phyloP scores from a whole-genome alignment of 2,888 invertebrate genomes.

The Embidobia sp. region DNA sequence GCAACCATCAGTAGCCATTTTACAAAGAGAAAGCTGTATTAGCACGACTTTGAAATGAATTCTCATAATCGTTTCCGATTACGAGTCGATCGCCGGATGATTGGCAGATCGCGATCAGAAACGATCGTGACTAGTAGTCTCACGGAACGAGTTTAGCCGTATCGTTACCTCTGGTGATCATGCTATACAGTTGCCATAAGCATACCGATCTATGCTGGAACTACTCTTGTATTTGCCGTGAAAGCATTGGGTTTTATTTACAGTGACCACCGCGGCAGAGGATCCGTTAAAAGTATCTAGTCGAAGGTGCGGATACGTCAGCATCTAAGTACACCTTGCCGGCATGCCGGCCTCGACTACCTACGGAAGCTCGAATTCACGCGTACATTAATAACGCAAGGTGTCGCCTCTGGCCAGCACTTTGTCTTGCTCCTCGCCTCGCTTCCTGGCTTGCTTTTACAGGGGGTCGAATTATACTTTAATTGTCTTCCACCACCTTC shows the following conservation, averaged over 20 bases:
- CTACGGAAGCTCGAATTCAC: conserved; percentile 79
- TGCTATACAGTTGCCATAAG: conserved; percentile 46
- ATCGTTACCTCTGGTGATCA: conserved; percentile 67
- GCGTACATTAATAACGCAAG: conserved; percentile 80
- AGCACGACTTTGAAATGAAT: conserved; percentile 30
- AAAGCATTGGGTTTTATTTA: neutral
- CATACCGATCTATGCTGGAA: conserved; percentile 40
- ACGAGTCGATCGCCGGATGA: conserved; percentile 37
- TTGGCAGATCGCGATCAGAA: conserved; percentile 48
- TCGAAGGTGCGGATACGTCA: no score
- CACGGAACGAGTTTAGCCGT: conserved; percentile 50
- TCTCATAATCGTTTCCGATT: conserved; percentile 31
- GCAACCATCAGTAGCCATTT: neutral
- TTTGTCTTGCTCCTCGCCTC: conserved; percentile 76
- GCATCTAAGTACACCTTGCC: conserved; percentile 51
- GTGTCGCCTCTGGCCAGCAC: conserved; percentile 81
- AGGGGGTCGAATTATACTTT: conserved; percentile 72
- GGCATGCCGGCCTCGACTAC: no score
- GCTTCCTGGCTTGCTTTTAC: conserved; percentile 68
- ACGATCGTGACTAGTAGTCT: conserved; percentile 64
- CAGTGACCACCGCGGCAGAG: conserved; percentile 31
- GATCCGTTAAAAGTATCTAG: no score
- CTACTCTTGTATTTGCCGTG: conserved; percentile 38
- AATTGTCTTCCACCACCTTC: conserved; percentile 70
- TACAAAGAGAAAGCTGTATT: no score